A percentile compares a stretch with the other conserved stretches of the same genome.
Evolutionary conservation across 2,888 invertebrate genomes (phyloP).

Genomic region (Muscina levida): DNA sequence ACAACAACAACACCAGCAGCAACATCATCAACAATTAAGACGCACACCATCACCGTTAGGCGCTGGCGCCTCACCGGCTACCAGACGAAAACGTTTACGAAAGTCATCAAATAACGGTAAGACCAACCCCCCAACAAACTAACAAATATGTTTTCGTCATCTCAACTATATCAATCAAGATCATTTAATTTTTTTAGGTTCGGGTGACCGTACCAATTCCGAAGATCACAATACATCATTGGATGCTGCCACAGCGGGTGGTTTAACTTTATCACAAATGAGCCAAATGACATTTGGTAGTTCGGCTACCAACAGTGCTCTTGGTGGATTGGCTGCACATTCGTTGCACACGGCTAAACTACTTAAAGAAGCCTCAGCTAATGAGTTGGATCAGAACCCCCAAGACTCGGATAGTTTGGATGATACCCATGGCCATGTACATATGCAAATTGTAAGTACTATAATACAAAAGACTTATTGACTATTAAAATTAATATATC

Average conservation of each 20-base stretch:
- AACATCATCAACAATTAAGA: slow-evolving; percentile 83
- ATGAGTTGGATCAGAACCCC: slow-evolving; percentile 81
- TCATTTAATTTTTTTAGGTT: slow-evolving; percentile 73
- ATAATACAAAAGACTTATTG: no score
- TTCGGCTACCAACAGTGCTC: slow-evolving; percentile 75
- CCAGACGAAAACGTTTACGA: slow-evolving; percentile 83
- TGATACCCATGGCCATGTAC: slow-evolving; percentile 79
- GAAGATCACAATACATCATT: slow-evolving; percentile 80
- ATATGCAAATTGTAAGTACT: slow-evolving; percentile 80
- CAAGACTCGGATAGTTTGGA: slow-evolving; percentile 82
- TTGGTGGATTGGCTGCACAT: slow-evolving; percentile 76
- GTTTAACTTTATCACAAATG: slow-evolving; percentile 80
- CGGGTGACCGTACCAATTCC: slow-evolving; percentile 81
- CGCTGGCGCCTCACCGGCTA: slow-evolving; percentile 85
- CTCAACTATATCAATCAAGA: background rate
- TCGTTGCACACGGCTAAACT: slow-evolving; percentile 78
- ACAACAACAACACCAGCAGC: slow-evolving; percentile 84
- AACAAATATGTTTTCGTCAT: background rate
- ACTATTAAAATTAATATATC: no score
- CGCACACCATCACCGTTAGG: slow-evolving; percentile 81
- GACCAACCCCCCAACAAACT: no score
- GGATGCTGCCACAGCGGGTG: slow-evolving; percentile 77
- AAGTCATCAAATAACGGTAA: slow-evolving; percentile 84
- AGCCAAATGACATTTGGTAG: slow-evolving; percentile 80
- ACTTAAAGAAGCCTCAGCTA: slow-evolving; percentile 79